Evolutionary conservation across 2,797 vertebrate species (phyloP).

Genomic region (Argya squamiceps): DNA sequence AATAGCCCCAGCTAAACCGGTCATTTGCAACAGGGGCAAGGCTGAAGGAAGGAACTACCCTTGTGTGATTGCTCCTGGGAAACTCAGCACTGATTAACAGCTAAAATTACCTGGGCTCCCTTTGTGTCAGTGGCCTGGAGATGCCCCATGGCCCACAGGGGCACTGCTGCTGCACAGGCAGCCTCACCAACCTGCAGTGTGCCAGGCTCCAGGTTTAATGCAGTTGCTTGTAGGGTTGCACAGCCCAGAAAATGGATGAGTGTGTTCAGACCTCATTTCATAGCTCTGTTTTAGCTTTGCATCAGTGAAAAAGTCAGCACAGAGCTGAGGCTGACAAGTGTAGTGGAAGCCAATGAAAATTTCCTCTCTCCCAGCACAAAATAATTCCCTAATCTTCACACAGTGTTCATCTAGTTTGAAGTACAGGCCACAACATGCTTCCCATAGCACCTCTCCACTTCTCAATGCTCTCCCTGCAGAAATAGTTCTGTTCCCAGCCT

Average conservation of each 20-base stretch:
- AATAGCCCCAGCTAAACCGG: neutral
- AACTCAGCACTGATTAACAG: neutral
- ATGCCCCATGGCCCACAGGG: fast-evolving
- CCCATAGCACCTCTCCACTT: neutral
- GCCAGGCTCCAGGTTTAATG: neutral
- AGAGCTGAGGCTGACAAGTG: neutral
- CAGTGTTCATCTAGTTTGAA: neutral
- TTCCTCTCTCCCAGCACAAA: neutral
- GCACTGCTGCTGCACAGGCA: neutral
- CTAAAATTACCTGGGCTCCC: neutral
- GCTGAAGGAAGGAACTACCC: neutral
- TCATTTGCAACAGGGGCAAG: neutral
- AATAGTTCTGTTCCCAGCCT: neutral
- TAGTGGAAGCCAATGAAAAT: neutral
- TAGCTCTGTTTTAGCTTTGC: neutral
- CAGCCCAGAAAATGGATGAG: neutral
- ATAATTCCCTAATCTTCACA: neutral
- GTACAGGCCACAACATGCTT: neutral
- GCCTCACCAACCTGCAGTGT: fast-evolving
- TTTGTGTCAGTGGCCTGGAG: fast-evolving
- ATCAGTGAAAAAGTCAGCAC: neutral
- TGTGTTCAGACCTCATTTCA: neutral
- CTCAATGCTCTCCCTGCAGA: neutral
- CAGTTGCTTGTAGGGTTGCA: neutral
- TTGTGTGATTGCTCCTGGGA: neutral